These are phyloP conservation scores for Sebastes paucispinis DNA, from an alignment of 2,797 vertebrate species.

Conservation along the genomic window DNA sequence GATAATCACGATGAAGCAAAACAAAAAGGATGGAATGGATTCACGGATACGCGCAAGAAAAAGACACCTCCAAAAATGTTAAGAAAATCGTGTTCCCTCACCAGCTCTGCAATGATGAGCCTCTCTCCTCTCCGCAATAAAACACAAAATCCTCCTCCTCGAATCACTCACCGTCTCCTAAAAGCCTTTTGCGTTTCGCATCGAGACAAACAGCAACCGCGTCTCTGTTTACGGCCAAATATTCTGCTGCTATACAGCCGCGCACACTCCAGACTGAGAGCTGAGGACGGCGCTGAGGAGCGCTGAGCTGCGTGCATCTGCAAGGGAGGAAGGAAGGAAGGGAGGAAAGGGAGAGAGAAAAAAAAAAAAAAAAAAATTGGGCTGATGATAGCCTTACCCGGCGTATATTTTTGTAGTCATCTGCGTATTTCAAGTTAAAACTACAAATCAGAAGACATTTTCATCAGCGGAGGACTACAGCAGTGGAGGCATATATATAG, in stretches of 20 bases:
- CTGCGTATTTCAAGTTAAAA: slow-evolving; percentile 77
- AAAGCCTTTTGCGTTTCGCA: slow-evolving; percentile 73
- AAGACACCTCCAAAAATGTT: slow-evolving; percentile 36
- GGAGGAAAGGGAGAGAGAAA: slow-evolving; percentile 15
- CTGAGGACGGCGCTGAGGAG: slow-evolving; percentile 55
- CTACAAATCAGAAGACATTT: slow-evolving; percentile 79
- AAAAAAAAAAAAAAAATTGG: slow-evolving; percentile 37
- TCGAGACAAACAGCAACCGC: slow-evolving; percentile 64
- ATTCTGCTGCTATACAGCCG: slow-evolving; percentile 71
- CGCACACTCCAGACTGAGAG: slow-evolving; percentile 76
- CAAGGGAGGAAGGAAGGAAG: slow-evolving; percentile 64
- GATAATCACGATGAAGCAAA: slow-evolving; percentile 37
- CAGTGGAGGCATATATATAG: neutral
- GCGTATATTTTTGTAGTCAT: slow-evolving; percentile 75
- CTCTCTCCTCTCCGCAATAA: slow-evolving; percentile 37
- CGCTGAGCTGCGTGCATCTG: slow-evolving; percentile 78
- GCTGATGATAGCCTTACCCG: slow-evolving; percentile 61
- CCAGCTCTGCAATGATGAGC: slow-evolving; percentile 57
- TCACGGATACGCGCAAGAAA: slow-evolving; percentile 19
- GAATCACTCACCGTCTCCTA: slow-evolving; percentile 75
- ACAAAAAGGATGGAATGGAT: slow-evolving; percentile 1
- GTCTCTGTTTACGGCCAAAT: slow-evolving; percentile 71
- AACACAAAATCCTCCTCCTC: slow-evolving; percentile 52
- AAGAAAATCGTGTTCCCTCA: slow-evolving; percentile 61
- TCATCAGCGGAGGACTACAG: slow-evolving; percentile 51